phyloP scores from a whole-genome alignment of 2,888 invertebrate genomes.

The Carcina quercana region DNA sequence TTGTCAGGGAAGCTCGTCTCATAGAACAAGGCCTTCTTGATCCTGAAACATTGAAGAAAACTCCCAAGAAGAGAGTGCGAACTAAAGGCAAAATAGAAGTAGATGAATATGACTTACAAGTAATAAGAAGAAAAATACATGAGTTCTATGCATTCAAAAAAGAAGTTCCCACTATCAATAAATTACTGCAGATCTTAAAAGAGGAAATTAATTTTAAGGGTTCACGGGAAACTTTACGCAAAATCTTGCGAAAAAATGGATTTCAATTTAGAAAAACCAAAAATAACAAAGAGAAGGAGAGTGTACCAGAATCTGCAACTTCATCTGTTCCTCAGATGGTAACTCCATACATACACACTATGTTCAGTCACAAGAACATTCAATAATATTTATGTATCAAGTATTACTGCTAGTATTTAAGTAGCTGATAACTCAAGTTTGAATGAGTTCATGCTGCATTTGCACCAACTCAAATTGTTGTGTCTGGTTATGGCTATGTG shows the following conservation, averaged over 20 bases:
- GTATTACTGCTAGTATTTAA: no score
- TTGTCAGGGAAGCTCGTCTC: conserved; percentile 60
- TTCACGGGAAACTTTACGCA: conserved; percentile 57
- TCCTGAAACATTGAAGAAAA: conserved; percentile 56
- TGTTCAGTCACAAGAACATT: conserved; percentile 63
- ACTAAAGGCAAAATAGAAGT: conserved; percentile 66
- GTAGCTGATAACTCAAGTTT: no score
- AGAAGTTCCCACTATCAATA: conserved; percentile 65
- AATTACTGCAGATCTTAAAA: conserved; percentile 57
- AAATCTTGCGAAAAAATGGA: conserved; percentile 61
- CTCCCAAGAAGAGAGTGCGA: conserved; percentile 57
- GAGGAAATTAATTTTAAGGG: conserved; percentile 66
- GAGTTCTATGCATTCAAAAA: conserved; percentile 66
- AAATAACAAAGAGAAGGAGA: conserved; percentile 59
- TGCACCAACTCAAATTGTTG: no score
- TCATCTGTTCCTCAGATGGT: conserved; percentile 54
- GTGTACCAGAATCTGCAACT: conserved; percentile 33
- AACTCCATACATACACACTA: conserved; percentile 55
- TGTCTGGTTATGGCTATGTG: no score
- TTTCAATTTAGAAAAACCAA: conserved; percentile 66
- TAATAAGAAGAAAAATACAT: conserved; percentile 60
- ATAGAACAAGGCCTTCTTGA: conserved; percentile 62
- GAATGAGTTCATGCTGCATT: no score
- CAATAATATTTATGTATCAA: conserved; percentile 50
- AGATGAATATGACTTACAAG: conserved; percentile 60